Base-by-base conservation (phyloP, 2,888 invertebrate species). In the Caenorhabditis sulstoni region DNA sequence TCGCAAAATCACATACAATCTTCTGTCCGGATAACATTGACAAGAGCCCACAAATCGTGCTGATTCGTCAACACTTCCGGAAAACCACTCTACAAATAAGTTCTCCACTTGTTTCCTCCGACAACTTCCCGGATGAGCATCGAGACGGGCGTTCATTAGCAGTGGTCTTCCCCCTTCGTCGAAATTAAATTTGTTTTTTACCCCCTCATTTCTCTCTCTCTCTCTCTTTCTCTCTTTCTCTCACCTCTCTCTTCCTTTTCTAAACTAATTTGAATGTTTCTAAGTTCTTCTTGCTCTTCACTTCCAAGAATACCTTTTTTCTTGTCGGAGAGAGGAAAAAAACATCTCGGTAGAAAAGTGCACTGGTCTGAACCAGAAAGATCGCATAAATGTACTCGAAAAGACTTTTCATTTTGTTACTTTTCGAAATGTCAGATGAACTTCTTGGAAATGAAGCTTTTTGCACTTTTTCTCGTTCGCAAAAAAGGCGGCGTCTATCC, bases 251-350 rank as follows among this genome's bases (percentile, higher is more conserved):
- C 18, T 53, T 37, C 29, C 53, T 14, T 52, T 37, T 20, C 53
- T 70, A 70, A 62, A 70, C 70, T 71, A 71, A 71, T 71, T 71
- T 70, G 29, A 64, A 71, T 44, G 37, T 71, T 71, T 61, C 55
- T 18, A 52, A 70, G 35, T 70, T 62, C 14, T 23, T 18, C 50
- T 67, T 58, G 37, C 22, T 41, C 52, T 45, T 52, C 52, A 29
- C 14, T 4, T 29, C 12, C 35, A 23, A 11, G 23, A 53, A 29
- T 29, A 29, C 7, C 29, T 29, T 29, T 29, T 29, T 29, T 29
- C 4, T 29, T 7, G 3, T 29, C 29, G 29, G 4, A 3, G 29
- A 29, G 7, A 29, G 4, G 29, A 7, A 7, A 29, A 29, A 5
- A 29, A 29, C 29, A 29, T 29, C 7, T 29, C 29, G 7, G 7